A percentile compares a stretch with the other conserved stretches of the same genome.
These are phyloP conservation scores for Mechanitis messenoides DNA, from an alignment of 2,888 invertebrate species.

Conservation along the genomic window DNA sequence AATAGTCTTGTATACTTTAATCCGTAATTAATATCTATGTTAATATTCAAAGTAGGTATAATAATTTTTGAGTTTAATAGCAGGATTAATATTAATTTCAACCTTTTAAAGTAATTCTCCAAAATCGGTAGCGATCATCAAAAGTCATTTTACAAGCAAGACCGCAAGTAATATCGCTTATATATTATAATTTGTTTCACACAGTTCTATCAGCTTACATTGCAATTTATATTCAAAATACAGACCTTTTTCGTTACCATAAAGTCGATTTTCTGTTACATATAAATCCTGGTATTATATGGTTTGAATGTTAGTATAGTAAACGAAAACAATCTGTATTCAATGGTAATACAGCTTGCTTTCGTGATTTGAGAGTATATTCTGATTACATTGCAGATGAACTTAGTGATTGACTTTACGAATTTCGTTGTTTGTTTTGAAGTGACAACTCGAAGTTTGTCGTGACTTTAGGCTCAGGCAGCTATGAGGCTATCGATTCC, in stretches of 20 bases:
- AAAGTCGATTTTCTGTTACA: not conserved
- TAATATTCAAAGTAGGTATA: too few species aligned
- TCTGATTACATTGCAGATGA: slow-evolving; percentile 18
- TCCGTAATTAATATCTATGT: too few species aligned
- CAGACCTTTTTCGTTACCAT: not conserved
- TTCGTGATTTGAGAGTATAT: not conserved
- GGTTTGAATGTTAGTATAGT: not conserved
- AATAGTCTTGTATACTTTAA: too few species aligned
- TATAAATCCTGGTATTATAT: slow-evolving; percentile 4
- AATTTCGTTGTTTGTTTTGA: slow-evolving; percentile 20
- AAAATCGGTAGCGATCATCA: not conserved
- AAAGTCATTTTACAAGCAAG: not conserved
- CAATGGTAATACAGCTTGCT: not conserved
- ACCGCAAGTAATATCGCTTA: slow-evolving; percentile 5
- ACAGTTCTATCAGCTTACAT: slow-evolving; percentile 2
- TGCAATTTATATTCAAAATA: slow-evolving; percentile 2
- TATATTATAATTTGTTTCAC: slow-evolving; percentile 6
- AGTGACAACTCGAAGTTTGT: slow-evolving; percentile 18
- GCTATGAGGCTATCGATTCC: slow-evolving; percentile 3
- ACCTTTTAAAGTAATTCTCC: not conserved
- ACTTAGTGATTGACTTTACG: slow-evolving; percentile 23
- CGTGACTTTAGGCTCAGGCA: slow-evolving; percentile 3
- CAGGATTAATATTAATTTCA: too few species aligned
- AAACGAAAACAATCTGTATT: not conserved
- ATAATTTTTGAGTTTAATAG: too few species aligned